Evolutionary conservation across 1,140 invertebrate genomes (phyloP).

Genomic region (Panagrolaimus sp.): DNA sequence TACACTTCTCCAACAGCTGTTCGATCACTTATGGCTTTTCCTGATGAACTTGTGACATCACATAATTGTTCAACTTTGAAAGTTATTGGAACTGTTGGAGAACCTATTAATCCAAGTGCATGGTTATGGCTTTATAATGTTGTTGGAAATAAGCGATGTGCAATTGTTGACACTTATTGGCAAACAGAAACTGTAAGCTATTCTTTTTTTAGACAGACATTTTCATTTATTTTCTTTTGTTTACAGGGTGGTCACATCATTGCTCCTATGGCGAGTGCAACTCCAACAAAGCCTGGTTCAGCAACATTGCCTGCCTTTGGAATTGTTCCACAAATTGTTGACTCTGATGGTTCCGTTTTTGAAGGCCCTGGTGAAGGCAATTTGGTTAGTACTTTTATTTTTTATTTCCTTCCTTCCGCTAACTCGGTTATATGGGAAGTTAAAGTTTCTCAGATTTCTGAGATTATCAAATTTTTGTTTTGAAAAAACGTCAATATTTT

Average conservation of each 20-base stretch:
- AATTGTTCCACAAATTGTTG: constrained; percentile 21
- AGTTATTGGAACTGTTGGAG: constrained; percentile 86
- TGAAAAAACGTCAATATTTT: constrained; percentile 6
- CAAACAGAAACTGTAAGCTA: constrained; percentile 83
- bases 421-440: not conserved
- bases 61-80: constrained; percentile 68
- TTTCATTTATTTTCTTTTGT: constrained; percentile 4
- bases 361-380: constrained; percentile 18
- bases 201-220: constrained; percentile 63
- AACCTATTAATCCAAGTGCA: constrained; percentile 94
- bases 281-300: constrained; percentile 63
- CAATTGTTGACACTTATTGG: constrained; percentile 97
- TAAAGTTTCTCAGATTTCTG: constrained; percentile 9
- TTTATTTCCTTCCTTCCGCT: constrained; percentile 79
- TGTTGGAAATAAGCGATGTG: constrained; percentile 67
- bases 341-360: not conserved
- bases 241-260: constrained; percentile 73
- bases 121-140: constrained; percentile 93
- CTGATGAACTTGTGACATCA: constrained; percentile 65
- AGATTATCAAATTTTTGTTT: not conserved
- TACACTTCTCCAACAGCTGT: constrained; percentile 98
- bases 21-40: constrained; percentile 83
- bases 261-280: constrained; percentile 90
- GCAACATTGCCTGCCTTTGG: constrained; percentile 39
- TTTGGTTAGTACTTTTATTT: constrained; percentile 68